Base-by-base conservation (phyloP, 2,888 invertebrate genomes). In the Helicoverpa assulta region DNA sequence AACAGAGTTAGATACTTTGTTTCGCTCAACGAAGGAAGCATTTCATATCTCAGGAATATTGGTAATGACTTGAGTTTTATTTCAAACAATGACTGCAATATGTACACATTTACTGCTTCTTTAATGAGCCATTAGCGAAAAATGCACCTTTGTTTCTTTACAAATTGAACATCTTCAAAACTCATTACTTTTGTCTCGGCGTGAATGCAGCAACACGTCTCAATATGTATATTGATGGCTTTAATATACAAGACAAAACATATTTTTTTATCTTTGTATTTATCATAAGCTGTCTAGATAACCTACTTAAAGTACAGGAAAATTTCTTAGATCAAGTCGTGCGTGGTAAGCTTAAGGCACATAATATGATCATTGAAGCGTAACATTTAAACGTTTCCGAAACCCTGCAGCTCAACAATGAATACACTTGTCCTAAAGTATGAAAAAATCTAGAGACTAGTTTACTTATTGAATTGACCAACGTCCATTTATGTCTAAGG, bases 111-210 rank as follows among this genome's bases (percentile, higher is more conserved):
- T 57, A 73, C 54, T 57, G 67, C 74, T 66, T 47, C 33, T 61
- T 79, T 82, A 76, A 71, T 69, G 80, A 66, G 51, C 75, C 43
- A 67, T 78, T 78, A 66, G 62, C 59, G 56, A 76, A 77, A 77
- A 80, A 77, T 66, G 8, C 21, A 33, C 29, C 69, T 65, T 77
- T 77, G 77, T 77, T 53, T 76, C 51, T 55, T 60, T 77, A 58
- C 77, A 76, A 57, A 76, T 52, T 50, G 51, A 66, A 56, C 51
- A 57, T 70, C 53, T 67, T 70, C 52, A 26, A 76, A 76, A 70
- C 53, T 57, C 56, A 65, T 76, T 58, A 58, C 57, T 58, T 63
- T 40, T 62, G 37, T 70, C 18, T 59, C 43, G 52, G 12, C 21
- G 55, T 65, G 21, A 65, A 76, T 76, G 81, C 70, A 70, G 12